Percentiles rank a stretch among this genome's conserved stretches.
These are phyloP conservation scores for Serrognathus titanus DNA, from an alignment of 2,888 invertebrate species.

Conservation along the genomic window DNA sequence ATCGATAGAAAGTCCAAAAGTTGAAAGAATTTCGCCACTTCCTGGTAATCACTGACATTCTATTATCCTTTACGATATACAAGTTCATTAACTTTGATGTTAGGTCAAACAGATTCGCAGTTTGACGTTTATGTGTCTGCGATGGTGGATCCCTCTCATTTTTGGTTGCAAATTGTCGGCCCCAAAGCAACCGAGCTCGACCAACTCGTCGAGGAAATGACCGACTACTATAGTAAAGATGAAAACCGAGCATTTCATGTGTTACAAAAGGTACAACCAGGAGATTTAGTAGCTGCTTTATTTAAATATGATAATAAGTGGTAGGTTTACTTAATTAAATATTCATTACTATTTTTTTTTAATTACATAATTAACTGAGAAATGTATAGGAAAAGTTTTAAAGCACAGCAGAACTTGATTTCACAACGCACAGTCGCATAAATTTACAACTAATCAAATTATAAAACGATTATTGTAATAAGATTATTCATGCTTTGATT, in stretches of 20 bases:
- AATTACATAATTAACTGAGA: not conserved
- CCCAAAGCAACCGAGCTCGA: constrained; percentile 71
- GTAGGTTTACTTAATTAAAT: constrained; percentile 49
- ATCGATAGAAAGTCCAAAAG: constrained; percentile 34
- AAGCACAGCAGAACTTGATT: not conserved
- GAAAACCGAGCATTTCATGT: constrained; percentile 63
- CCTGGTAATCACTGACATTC: constrained; percentile 28
- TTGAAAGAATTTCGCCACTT: constrained; percentile 39
- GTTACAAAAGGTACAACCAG: constrained; percentile 55
- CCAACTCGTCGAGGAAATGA: constrained; percentile 77
- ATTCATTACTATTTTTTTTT: not conserved
- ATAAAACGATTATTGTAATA: not conserved
- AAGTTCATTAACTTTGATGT: not conserved
- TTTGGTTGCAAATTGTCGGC: constrained; percentile 85
- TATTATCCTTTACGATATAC: not conserved
- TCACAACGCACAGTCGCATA: not conserved
- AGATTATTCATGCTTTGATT: too few relatives aligned
- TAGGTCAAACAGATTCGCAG: constrained; percentile 54
- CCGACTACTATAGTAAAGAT: constrained; percentile 67
- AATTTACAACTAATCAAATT: not conserved
- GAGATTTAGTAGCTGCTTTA: constrained; percentile 81
- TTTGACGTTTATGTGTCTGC: constrained; percentile 87
- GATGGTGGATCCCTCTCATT: constrained; percentile 70
- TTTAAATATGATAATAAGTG: constrained; percentile 80
- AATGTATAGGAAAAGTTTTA: not conserved